Percentiles rank a stretch among this genome's conserved stretches.
Evolutionary conservation across 2,888 invertebrate species (phyloP).

Genomic region (Strigamia crassipes): DNA sequence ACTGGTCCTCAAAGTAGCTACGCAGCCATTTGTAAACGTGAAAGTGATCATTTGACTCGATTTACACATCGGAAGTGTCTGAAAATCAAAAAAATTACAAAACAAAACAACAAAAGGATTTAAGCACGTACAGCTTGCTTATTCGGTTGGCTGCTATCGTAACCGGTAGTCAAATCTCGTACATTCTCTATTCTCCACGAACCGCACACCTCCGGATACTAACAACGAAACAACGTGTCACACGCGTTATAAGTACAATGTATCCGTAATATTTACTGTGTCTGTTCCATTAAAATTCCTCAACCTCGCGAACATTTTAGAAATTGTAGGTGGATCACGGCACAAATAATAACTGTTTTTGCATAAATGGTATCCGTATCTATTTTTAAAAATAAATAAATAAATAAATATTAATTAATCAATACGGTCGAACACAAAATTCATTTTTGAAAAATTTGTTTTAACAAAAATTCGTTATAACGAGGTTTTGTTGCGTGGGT

Average conservation of each 20-base stretch:
- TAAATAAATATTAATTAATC: no score
- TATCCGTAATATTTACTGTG: no score
- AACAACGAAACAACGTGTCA: no score
- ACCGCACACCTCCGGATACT: conserved; percentile 62
- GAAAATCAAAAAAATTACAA: no score
- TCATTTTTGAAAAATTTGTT: no score
- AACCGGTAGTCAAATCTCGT: conserved; percentile 87
- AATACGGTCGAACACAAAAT: no score
- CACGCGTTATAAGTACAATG: no score
- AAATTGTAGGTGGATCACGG: conserved; percentile 71
- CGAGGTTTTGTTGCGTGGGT: no score
- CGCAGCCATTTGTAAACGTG: conserved; percentile 81
- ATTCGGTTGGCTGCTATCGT: conserved; percentile 73
- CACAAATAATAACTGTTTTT: conserved; percentile 89
- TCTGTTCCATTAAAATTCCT: conserved; percentile 71
- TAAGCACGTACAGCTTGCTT: conserved; percentile 69
- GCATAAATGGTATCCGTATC: conserved; percentile 87
- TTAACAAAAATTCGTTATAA: no score
- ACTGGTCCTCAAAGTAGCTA: conserved; percentile 88
- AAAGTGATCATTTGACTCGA: conserved; percentile 91
- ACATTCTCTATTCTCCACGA: conserved; percentile 67
- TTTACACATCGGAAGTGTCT: conserved; percentile 62
- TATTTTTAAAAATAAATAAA: no score
- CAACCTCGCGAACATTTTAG: conserved; percentile 78
- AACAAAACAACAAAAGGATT: no score